phyloP scores from a whole-genome alignment of 2,797 vertebrate genomes.

The Petrocephalus sullivani region DNA sequence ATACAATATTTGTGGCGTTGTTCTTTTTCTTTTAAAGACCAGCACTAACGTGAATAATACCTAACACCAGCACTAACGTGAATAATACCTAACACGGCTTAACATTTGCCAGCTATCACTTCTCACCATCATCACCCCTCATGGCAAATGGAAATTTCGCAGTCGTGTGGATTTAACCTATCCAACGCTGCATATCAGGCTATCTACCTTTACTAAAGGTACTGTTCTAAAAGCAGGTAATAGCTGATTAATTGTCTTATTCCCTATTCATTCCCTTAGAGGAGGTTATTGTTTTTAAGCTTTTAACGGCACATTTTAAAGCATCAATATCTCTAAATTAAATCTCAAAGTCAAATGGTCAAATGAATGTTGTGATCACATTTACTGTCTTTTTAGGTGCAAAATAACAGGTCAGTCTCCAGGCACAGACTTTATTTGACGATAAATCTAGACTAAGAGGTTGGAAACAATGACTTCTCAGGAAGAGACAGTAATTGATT shows the following conservation, averaged over 20 bases:
- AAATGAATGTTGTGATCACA: neutral
- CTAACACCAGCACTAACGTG: neutral
- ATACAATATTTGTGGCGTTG: neutral
- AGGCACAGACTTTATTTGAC: slow-evolving; percentile 5
- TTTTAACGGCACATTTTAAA: neutral
- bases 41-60: neutral
- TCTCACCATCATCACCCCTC: neutral
- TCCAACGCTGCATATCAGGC: neutral
- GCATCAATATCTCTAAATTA: neutral
- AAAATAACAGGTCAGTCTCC: neutral
- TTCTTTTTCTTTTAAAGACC: neutral
- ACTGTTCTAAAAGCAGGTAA: neutral
- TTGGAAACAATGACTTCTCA: neutral
- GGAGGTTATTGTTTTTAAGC: neutral
- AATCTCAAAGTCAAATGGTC: neutral
- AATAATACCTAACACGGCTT: neutral
- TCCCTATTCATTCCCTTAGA: neutral
- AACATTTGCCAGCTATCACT: neutral
- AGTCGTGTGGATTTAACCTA: neutral
- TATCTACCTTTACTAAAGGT: neutral
- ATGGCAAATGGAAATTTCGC: neutral
- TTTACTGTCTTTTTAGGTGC: neutral
- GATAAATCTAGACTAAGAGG: neutral
- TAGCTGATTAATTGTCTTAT: neutral
- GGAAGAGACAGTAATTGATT: neutral